Evolutionary conservation across 2,113 vertebrate species (phyloP), one percentile per base, ranked within the genome.

Genomic region (Mesocricetus auratus): DNA sequence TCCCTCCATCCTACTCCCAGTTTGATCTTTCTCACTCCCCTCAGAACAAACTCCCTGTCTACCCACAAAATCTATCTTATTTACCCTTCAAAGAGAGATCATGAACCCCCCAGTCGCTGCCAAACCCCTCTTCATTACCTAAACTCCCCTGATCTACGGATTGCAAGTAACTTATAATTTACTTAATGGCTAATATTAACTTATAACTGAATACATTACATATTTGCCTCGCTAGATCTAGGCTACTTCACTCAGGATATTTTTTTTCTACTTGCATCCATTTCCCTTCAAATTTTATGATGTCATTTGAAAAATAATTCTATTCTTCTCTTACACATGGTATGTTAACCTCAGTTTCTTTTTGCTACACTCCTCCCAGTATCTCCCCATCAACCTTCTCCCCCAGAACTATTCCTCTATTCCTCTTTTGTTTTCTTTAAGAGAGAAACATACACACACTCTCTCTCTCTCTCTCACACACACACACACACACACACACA

Each of bases 21-120:
- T 21, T 75, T 45, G 45, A 47, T 31, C 13, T 45, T 77, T 77
- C 26, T 15, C 26, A 22, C 11, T 77, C 6, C 26, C 47, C 1
- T 77, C 75, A 29, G 12, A 24, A 45, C 5, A 6, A 7, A 16
- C 13, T 13, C 45, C 45, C 24, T 31, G 1, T 50, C 13, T 17
- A 31, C 26, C 13, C 24, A 31, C 0, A 77, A 47, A 77, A 17
- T 77, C 12, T 16, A 31, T 47, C 47, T 45, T 7, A 47, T 47
- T 31, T 47, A 15, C 13, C 2, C 12, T 31, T 77, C 1, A 0
- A 5, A 69, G 3, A 33, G 10, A 36, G 2, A 36, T 16, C 5
- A 6, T 16, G 33, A 36, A 36, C 36, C 13, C 31, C 31, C 5
- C 6, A 13, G n/a, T n/a, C 12, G 5, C 8, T 5, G 47, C 8